Evolutionary conservation across 23 tunicate genomes (phyloP), one percentile per base, ranked within the genome.

Genomic region (Botrylloides violaceus): DNA sequence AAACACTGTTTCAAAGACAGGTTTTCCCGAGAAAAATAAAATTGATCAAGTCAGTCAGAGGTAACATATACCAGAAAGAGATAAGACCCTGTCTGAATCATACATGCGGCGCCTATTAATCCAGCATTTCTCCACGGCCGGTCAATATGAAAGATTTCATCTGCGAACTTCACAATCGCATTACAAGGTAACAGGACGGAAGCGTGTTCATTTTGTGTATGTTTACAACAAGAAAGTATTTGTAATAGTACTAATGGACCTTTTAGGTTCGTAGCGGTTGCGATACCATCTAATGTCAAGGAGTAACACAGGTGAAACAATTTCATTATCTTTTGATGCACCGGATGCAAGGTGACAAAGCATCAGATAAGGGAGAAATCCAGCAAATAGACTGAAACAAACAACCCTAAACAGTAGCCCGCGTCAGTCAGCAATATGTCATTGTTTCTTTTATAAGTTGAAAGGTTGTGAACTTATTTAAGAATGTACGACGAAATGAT

Each of bases 201-300:
- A 43, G 53, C 53, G 53, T 43, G 53, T 43, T 7, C 15, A 43
- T 43, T 43, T 43, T 43, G 53, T 43, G 53, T 43, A 43, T 43
- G 53, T 43, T 43, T 43, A 43, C 53, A 43, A 15, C 53, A 43
- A 15, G 53, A 43, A 43, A 15, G 53, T 15, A 43, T 43, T 43
- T 43, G 53, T 43, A 43, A 43, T 43, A 43, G 53, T 43, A 43
- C 53, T 43, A 43, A 43, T 43, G 53, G 53, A 43, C 53, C 53
- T 43, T 43, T 43, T 43, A 43, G 53, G 53, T 43, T 7, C 53
- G 53, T 15, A 7, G 53, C 53, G 53, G 53, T 15, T 15, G 15
- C 9, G 53, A 43, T 43, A 43, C 9, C 9, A 43, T 43, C 53
- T 43, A 9, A 15, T 43, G 53, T 43, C 12, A 43, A 43, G 15